phyloP scores from a whole-genome alignment of 1,140 invertebrate genomes.

The Drosophila lacteicornis region DNA sequence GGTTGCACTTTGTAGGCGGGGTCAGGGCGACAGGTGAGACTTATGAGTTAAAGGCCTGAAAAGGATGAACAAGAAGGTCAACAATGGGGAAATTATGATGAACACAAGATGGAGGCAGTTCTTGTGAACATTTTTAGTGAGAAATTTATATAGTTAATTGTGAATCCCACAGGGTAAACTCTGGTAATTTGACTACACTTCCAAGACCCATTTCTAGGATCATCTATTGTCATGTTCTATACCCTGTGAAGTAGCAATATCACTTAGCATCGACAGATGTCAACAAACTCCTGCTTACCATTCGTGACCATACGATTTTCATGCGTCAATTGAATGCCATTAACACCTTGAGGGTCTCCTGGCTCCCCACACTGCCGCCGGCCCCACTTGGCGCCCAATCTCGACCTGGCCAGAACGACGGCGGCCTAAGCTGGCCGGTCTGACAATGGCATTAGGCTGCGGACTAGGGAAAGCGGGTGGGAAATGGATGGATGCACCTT shows the following conservation, averaged over 20 bases:
- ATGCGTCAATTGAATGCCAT: conserved; percentile 24
- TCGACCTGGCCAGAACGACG: conserved; percentile 24
- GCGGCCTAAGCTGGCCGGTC: conserved; percentile 17
- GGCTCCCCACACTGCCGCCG: neutral
- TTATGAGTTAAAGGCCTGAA: neutral
- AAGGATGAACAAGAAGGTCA: conserved; percentile 8
- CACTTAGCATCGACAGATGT: conserved; percentile 6
- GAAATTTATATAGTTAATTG: neutral
- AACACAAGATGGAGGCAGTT: neutral
- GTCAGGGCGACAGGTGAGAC: conserved; percentile 30
- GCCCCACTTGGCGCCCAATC: conserved; percentile 19
- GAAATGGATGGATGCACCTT: conserved; percentile 61
- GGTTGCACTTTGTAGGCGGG: conserved; percentile 24
- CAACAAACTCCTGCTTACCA: neutral
- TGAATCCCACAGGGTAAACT: too few species aligned
- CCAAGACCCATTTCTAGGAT: neutral
- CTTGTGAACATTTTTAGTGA: neutral
- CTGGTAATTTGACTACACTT: too few species aligned
- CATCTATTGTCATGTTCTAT: neutral
- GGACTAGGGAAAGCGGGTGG: conserved; percentile 23
- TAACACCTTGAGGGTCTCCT: conserved; percentile 29
- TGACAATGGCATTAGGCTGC: conserved; percentile 32
- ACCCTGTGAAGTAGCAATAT: neutral
- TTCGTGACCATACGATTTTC: conserved; percentile 23
- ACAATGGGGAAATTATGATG: neutral